phyloP scores from a whole-genome alignment of 2,797 vertebrate species.

The Ctenopoma kingsleyae region DNA sequence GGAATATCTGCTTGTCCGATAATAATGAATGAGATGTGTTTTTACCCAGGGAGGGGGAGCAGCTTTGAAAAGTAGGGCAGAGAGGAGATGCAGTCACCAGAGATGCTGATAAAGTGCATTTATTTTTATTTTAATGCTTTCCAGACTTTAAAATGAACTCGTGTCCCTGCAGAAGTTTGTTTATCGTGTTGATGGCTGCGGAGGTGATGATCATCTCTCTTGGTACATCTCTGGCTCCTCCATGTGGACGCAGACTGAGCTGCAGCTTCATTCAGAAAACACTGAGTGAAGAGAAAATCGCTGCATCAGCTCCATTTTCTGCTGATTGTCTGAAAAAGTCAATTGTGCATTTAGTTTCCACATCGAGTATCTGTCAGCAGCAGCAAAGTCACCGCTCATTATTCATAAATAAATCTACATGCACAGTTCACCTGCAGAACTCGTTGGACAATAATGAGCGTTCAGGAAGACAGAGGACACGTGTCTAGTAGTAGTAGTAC shows the following conservation, averaged over 20 bases:
- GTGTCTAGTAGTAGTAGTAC: too few species aligned
- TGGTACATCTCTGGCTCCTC: conserved; percentile 57
- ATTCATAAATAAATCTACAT: conserved; percentile 20
- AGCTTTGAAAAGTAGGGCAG: not conserved
- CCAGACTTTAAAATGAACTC: not conserved
- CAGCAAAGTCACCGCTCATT: not conserved
- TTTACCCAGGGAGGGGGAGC: too few species aligned
- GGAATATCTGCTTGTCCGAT: not conserved
- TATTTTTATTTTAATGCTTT: not conserved
- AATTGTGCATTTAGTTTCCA: conserved; percentile 14
- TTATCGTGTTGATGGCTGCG: not conserved
- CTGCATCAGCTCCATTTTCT: conserved; percentile 43
- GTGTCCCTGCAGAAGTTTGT: not conserved
- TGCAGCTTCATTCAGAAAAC: conserved; percentile 13
- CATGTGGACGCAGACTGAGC: conserved; percentile 42
- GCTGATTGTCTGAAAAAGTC: conserved; percentile 36
- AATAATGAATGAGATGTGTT: not conserved
- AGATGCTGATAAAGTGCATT: not conserved
- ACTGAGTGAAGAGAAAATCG: not conserved
- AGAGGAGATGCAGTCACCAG: not conserved
- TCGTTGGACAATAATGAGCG: not conserved
- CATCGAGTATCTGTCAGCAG: conserved; percentile 30
- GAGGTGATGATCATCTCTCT: not conserved
- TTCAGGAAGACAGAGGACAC: too few species aligned
- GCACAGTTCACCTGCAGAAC: not conserved